Base-by-base conservation (phyloP, 1,140 invertebrate genomes). In the Ips nitidus region DNA sequence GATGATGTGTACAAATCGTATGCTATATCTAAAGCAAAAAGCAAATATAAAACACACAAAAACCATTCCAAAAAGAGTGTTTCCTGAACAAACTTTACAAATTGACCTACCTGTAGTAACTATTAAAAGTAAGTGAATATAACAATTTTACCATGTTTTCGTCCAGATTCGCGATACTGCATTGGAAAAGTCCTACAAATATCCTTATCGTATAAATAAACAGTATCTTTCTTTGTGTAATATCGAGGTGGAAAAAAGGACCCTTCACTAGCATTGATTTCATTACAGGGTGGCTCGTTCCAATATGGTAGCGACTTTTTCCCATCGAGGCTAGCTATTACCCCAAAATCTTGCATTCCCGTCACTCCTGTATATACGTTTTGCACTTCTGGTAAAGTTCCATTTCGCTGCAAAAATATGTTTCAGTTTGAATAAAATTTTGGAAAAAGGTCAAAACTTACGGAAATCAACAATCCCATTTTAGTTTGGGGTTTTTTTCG, bases 121-220 rank as follows among this genome's bases (percentile, higher is more conserved):
- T 6, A 41, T 40, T 47, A 47, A 5, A 5, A 47, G 45, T 47
- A 47, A 47, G 45, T 47, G 4, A n/a, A 22, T 22, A 22, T 22
- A 22, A 22, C 22, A 22, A 22, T 22, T 22, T 81, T 72, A 86
- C 87, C 86, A 76, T 88, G 86, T 83, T 93, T 89, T 58, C 85
- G 81, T 2, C 86, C 82, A 38, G 87, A 84, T 63, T 86, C 83
- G 41, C 88, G 83, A 78, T 93, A 91, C 65, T 88, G 84, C 4
- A 94, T 80, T 0, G 91, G 90, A 70, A 94, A 78, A 1, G 90
- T 86, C n/a, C 93, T 84, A 73, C 93, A 95, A 3, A 95, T 75
- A 79, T 94, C 93, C 77, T 94, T 94, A 73, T 94, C 92, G 78
- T 91, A 95, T 4, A 95, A 76, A 66, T 93, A 85, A 37, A 95